phyloP scores from a whole-genome alignment of 1,140 invertebrate genomes.

The Zaprionus camerounensis region DNA sequence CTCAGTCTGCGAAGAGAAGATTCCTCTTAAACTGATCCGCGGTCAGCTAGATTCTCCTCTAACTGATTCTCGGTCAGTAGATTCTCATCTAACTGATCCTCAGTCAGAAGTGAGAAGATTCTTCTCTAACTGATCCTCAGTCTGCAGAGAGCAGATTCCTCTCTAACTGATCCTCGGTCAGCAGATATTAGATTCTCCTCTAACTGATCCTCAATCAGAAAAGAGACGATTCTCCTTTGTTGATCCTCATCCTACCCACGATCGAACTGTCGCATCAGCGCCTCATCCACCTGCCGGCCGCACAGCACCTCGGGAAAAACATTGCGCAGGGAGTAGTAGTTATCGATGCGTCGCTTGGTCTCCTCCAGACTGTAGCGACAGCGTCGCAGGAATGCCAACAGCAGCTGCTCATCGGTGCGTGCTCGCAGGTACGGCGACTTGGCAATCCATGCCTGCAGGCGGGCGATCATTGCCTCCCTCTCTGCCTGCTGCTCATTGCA shows the following conservation, averaged over 20 bases:
- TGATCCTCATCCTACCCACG: conserved; percentile 82
- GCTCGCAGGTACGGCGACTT: conserved; percentile 87
- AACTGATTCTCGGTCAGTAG: no score
- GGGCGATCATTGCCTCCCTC: conserved; percentile 84
- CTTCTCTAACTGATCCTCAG: no score
- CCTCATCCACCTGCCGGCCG: conserved; percentile 69
- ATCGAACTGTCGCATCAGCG: conserved; percentile 84
- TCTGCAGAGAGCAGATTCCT: no score
- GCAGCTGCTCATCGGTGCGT: conserved; percentile 85
- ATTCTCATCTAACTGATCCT: no score
- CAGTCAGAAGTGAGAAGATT: no score
- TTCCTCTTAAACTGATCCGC: no score
- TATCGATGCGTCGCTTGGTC: conserved; percentile 87
- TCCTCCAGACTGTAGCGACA: conserved; percentile 88
- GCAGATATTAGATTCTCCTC: no score
- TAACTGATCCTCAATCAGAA: no score
- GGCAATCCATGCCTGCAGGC: conserved; percentile 87
- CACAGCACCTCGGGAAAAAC: conserved; percentile 86
- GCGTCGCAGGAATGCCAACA: conserved; percentile 87
- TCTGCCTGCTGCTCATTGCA: conserved; percentile 86
- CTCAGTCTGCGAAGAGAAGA: no score
- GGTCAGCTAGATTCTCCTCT: no score
- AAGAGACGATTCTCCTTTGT: no score
- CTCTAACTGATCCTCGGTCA: no score
- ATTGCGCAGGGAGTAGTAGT: conserved; percentile 87